Conservation (phyloP, 2,888 invertebrate genomes). For the Orthonevra nobilis region DNA sequence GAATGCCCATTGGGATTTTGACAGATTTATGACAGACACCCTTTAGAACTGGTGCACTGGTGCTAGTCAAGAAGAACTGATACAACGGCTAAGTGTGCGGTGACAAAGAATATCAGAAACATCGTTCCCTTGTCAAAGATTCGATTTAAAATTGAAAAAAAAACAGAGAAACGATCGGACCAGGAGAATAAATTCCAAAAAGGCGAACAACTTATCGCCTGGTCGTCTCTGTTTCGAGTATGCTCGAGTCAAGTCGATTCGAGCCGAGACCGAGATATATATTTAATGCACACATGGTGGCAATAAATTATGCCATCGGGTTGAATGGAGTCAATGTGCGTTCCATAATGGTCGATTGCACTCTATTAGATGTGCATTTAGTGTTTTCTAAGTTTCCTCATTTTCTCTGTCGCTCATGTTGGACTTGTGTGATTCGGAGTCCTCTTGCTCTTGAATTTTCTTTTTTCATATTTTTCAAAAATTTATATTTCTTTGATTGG, state of each 20-base stretch:
- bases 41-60: conserved; percentile 40
- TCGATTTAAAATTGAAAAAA: conserved; percentile 41
- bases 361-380: conserved; percentile 58
- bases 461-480: conserved; percentile 33
- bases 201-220: conserved; percentile 47
- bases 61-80: conserved; percentile 22
- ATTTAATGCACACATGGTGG: conserved; percentile 58
- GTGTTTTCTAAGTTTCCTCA: conserved; percentile 10
- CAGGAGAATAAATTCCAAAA: conserved; percentile 19
- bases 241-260: too few species aligned
- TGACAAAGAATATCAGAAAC: neutral
- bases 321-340: conserved; percentile 49
- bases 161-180: conserved; percentile 2
- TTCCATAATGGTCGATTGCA: conserved; percentile 55
- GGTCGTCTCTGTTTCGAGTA: neutral
- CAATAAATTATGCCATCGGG: conserved; percentile 54
- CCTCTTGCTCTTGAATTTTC: neutral
- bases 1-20: conserved; percentile 58
- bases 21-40: conserved; percentile 64
- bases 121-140: conserved; percentile 29
- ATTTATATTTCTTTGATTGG: conserved; percentile 40
- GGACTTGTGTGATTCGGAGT: too few species aligned
- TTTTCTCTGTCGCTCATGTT: neutral
- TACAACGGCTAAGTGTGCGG: conserved; percentile 4
- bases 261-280: conserved; percentile 31